phyloP scores from a whole-genome alignment of 2,888 invertebrate genomes.

The Limnephilus auricula region DNA sequence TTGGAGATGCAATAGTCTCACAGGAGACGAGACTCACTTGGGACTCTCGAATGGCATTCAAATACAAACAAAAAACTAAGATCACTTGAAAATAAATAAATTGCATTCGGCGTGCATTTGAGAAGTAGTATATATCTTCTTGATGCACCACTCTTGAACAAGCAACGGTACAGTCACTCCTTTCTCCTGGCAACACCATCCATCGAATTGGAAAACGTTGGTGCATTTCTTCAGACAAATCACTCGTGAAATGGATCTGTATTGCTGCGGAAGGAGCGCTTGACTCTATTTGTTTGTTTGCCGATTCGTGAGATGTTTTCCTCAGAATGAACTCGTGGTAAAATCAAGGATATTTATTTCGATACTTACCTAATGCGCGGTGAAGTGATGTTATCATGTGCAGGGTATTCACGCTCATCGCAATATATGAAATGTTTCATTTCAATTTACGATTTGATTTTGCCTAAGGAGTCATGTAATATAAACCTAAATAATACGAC shows the following conservation, averaged over 20 bases:
- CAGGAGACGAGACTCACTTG: too few species aligned
- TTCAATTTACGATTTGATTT: too few species aligned
- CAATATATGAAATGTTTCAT: too few species aligned
- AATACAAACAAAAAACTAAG: neutral
- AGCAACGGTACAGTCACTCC: neutral
- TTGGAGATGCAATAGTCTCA: too few species aligned
- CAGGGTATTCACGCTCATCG: neutral
- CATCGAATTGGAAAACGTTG: neutral
- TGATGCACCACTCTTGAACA: neutral
- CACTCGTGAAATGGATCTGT: constrained; percentile 31
- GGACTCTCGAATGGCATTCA: too few species aligned
- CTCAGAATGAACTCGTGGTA: neutral
- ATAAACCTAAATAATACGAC: too few species aligned
- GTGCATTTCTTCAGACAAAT: constrained; percentile 26
- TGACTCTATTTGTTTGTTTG: constrained; percentile 38
- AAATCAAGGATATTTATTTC: neutral
- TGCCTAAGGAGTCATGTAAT: too few species aligned
- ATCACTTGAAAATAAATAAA: neutral
- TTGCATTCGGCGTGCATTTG: neutral
- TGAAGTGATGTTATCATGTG: neutral
- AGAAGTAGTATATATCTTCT: neutral
- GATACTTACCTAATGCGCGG: neutral
- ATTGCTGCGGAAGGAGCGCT: neutral
- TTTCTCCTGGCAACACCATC: neutral
- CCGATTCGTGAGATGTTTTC: constrained; percentile 32